These are phyloP conservation scores for Cosmia pyralina DNA, from an alignment of 2,888 invertebrate genomes.

Conservation along the genomic window DNA sequence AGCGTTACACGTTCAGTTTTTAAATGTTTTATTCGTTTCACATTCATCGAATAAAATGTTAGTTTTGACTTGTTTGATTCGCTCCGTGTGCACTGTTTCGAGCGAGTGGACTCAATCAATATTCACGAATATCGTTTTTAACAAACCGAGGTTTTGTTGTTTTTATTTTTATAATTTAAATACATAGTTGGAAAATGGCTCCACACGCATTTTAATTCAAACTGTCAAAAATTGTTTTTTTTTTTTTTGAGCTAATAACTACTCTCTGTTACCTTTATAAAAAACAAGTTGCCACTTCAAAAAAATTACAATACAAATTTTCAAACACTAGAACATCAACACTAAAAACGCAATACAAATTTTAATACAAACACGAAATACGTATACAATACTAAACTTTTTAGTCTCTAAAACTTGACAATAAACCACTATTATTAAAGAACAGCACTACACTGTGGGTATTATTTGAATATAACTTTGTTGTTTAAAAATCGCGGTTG, in stretches of 20 bases:
- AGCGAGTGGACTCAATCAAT: slow-evolving; percentile 39
- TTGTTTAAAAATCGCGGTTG: slow-evolving; percentile 48
- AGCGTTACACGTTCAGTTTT: slow-evolving; percentile 10
- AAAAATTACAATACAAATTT: slow-evolving; percentile 26
- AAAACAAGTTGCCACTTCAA: slow-evolving; percentile 38
- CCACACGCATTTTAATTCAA: slow-evolving; percentile 48
- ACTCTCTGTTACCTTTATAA: slow-evolving; percentile 37
- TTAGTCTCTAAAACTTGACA: slow-evolving; percentile 29
- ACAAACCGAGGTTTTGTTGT: slow-evolving; percentile 8
- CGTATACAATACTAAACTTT: slow-evolving; percentile 50
- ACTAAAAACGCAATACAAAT: slow-evolving; percentile 55
- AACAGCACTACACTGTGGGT: slow-evolving; percentile 31
- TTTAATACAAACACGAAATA: slow-evolving; percentile 56
- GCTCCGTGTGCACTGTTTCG: slow-evolving; percentile 37
- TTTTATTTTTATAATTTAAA: neutral
- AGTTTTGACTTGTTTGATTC: slow-evolving; percentile 45
- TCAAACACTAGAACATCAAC: slow-evolving; percentile 56
- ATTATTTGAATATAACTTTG: slow-evolving; percentile 43
- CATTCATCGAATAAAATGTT: slow-evolving; percentile 35
- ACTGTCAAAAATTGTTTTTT: neutral
- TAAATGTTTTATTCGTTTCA: slow-evolving; percentile 31
- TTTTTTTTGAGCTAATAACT: neutral
- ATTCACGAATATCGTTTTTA: slow-evolving; percentile 35
- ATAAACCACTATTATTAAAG: slow-evolving; percentile 17
- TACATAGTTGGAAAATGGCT: neutral